Evolutionary conservation across 2,797 vertebrate species (phyloP), one percentile per base, ranked within the genome.

Genomic region (Falco rusticolus): DNA sequence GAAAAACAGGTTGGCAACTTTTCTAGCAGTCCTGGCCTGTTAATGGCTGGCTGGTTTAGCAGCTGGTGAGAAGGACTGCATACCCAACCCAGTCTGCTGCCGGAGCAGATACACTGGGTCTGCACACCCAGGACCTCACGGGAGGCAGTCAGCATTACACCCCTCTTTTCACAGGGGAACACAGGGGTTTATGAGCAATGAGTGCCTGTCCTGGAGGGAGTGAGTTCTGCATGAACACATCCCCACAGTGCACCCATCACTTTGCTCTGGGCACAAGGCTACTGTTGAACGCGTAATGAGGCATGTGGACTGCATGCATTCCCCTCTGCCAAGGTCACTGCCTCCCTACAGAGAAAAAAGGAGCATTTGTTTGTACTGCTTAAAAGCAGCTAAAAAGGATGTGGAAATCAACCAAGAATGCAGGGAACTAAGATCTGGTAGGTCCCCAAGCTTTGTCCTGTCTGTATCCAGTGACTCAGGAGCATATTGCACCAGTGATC

Each of bases 321-420:
- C 37, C 57, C 75, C 54, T 78, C 87, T 83, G 91, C 87, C 89
- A 80, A 95, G 93, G 95, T 95, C 96, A 91, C 26, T 33, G 90
- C 81, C 45, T 93, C 63, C 50, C 72, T 33, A 28, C 41, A 61
- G 81, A 85, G 61, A 22, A 92, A 89, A 95, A 95, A 87, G 57
- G 34, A 89, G 21, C 71, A 45, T 56, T 95, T 96, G 84, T 92
- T 78, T 75, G 60, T 80, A 43, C 78, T 89, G 50, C 51, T 89
- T 84, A 75, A 85, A 90, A 89, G 53, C 64, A 68, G 71, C 53
- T 89, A 56, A 47, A 94, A 93, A 70, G 37, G 45, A 65, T 51
- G 20, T 87, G 88, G 92, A 91, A 93, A 93, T 85, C 60, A 82
- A 92, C 37, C 39, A 91, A 84, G 81, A 90, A 89, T 69, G 57